Base-by-base conservation (phyloP, 2,797 vertebrate species). In the Anableps anableps region DNA sequence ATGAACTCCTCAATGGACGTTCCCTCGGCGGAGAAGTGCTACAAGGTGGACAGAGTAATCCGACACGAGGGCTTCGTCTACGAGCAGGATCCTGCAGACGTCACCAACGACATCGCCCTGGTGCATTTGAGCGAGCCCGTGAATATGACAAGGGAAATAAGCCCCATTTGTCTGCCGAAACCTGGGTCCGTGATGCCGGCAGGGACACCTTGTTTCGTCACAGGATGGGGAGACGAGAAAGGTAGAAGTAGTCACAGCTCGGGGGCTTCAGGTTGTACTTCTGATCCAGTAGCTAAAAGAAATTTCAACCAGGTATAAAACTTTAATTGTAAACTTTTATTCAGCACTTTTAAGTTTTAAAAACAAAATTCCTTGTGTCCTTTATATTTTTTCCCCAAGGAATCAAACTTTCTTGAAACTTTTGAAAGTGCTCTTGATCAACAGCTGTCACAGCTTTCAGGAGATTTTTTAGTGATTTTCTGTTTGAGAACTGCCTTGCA, bases 191-290 rank as follows among this genome's bases (percentile, higher is more conserved):
- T 93, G 80, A 79, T 93, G 88, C 91, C 91, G n/a, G 80, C 88
- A 16, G 91, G 93, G 23, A 93, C 88, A 0, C 53, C 72, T 7
- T 96, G 96, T 92, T 95, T 92, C 1, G 93, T 95, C 87, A 95
- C 95, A 0, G 93, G 95, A 75, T 95, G 94, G 95, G 92, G 93
- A 31, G 90, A 95, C 6, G 94, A 94, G 85, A 96, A 94, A 95
- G 95, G 95, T 96, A 87, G 38, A 80, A 68, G 45, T 16, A 23
- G 60, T 45, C 50, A 13, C 0, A 29, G 2, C 23, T 41, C 34
- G 23, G 19, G 21, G 58, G n/a, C 23, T 17, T 50, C 48, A 9
- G 10, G 31, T 7, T 74, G 21, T 53, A 23, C 2, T 1, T 53
- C 50, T 53, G 50, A 7, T 53, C 19, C 50, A 23, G 21, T 53